A percentile compares a stretch with the other conserved stretches of the same genome.
Conservation (phyloP, 2,888 invertebrate species). For the Prosapia bicincta region DNA sequence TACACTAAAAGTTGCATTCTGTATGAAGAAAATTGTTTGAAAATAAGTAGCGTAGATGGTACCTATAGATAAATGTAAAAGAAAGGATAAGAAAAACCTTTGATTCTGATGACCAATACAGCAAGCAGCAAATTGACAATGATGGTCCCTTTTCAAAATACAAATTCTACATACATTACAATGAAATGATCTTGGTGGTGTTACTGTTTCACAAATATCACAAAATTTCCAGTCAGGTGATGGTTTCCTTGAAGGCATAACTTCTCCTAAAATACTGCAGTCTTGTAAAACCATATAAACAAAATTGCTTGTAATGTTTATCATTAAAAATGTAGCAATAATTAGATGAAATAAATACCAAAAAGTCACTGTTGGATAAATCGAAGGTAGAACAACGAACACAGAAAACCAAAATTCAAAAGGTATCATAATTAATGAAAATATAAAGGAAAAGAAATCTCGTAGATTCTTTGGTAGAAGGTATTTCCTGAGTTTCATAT, state of each 20-base stretch:
- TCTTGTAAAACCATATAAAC: constrained; percentile 71
- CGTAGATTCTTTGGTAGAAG: constrained; percentile 31
- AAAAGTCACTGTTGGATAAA: constrained; percentile 55
- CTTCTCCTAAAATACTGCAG: constrained; percentile 64
- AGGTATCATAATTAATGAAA: constrained; percentile 63
- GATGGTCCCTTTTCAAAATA: constrained; percentile 82
- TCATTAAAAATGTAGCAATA: constrained; percentile 64
- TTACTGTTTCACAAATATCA: constrained; percentile 65
- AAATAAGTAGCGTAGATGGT: constrained; percentile 68
- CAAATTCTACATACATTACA: constrained; percentile 81
- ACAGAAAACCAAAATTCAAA: constrained; percentile 69
- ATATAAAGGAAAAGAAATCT: constrained; percentile 30
- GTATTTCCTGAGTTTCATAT: constrained; percentile 33
- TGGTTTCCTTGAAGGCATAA: constrained; percentile 49
- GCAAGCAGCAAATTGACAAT: constrained; percentile 83
- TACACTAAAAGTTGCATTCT: constrained; percentile 42
- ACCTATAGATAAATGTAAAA: constrained; percentile 68
- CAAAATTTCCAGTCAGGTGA: constrained; percentile 72
- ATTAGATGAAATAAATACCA: constrained; percentile 58
- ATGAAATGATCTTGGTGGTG: constrained; percentile 87
- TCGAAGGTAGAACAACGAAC: constrained; percentile 67
- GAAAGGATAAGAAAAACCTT: constrained; percentile 77
- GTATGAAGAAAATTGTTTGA: constrained; percentile 65
- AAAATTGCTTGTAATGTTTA: constrained; percentile 76
- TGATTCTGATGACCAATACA: constrained; percentile 86